Evolutionary conservation across 1,140 invertebrate genomes (phyloP).

Genomic region (Diorhabda carinulata): DNA sequence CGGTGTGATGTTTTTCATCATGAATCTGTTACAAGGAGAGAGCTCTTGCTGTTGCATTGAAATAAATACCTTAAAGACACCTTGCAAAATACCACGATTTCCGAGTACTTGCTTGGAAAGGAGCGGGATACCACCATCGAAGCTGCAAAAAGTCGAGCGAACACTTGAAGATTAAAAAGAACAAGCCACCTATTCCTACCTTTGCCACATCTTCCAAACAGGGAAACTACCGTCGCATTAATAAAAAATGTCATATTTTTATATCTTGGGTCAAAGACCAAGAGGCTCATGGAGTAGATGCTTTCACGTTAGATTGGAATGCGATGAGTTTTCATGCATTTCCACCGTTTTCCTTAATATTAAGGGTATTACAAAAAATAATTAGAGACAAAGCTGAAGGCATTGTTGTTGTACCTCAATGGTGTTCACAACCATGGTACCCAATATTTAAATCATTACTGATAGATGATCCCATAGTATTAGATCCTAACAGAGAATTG

Average conservation of each 20-base stretch:
- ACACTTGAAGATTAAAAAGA: no score
- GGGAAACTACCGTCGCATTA: no score
- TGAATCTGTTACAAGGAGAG: no score
- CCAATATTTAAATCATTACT: conserved; percentile 26
- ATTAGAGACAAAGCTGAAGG: conserved; percentile 30
- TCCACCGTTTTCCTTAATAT: conserved; percentile 35
- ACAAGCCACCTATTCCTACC: no score
- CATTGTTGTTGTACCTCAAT: conserved; percentile 41
- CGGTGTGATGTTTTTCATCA: no score
- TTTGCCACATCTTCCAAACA: no score
- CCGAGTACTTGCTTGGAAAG: no score
- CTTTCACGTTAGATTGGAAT: conserved; percentile 38
- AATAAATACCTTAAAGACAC: no score
- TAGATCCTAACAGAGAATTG: conserved; percentile 15
- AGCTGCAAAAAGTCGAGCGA: no score
- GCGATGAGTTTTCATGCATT: conserved; percentile 38
- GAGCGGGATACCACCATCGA: no score
- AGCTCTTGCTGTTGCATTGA: no score
- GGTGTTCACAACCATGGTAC: conserved; percentile 40
- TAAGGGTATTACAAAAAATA: conserved; percentile 34
- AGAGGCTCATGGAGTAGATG: conserved; percentile 29
- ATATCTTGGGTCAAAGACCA: conserved; percentile 35
- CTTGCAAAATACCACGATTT: no score
- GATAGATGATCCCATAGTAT: conserved; percentile 16
- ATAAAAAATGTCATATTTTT: conserved; percentile 35